phyloP scores from a whole-genome alignment of 1,140 invertebrate genomes.

The Rhynchophorus ferrugineus region DNA sequence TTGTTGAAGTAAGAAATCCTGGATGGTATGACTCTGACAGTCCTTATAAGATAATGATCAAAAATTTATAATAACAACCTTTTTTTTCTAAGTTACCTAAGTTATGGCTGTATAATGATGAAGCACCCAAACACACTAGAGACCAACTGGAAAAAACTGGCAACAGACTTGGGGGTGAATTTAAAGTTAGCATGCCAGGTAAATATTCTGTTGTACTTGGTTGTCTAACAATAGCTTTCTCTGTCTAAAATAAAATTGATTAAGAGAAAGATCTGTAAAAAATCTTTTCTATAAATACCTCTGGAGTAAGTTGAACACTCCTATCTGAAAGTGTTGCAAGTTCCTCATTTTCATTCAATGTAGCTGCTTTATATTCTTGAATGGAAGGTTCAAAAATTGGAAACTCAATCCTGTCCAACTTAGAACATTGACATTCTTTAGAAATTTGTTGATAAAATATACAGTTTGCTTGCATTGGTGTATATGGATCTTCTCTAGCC shows the following conservation, averaged over 20 bases:
- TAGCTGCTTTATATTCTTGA: conserved; percentile 45
- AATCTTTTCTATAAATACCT: no score
- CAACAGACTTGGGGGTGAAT: conserved; percentile 66
- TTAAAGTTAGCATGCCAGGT: conserved; percentile 79
- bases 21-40: conserved; percentile 68
- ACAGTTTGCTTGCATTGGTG: conserved; percentile 74
- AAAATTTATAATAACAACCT: no score
- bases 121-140: conserved; percentile 80
- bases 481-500: conserved; percentile 83
- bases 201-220: conserved; percentile 85
- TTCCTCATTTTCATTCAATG: conserved; percentile 31
- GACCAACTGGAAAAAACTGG: conserved; percentile 93
- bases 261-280: background rate
- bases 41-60: conserved; percentile 43
- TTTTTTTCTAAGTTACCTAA: conserved; percentile 44
- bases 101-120: conserved; percentile 86
- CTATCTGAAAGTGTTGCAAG: conserved; percentile 20
- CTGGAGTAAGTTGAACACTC: conserved; percentile 25
- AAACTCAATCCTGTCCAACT: conserved; percentile 63
- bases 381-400: conserved; percentile 79
- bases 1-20: conserved; percentile 81
- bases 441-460: conserved; percentile 73
- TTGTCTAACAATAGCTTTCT: conserved; percentile 50
- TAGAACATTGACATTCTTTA: conserved; percentile 66
- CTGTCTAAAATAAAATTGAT: conserved; percentile 6